phyloP scores from a whole-genome alignment of 2,113 vertebrate genomes.

The Zeus faber region DNA sequence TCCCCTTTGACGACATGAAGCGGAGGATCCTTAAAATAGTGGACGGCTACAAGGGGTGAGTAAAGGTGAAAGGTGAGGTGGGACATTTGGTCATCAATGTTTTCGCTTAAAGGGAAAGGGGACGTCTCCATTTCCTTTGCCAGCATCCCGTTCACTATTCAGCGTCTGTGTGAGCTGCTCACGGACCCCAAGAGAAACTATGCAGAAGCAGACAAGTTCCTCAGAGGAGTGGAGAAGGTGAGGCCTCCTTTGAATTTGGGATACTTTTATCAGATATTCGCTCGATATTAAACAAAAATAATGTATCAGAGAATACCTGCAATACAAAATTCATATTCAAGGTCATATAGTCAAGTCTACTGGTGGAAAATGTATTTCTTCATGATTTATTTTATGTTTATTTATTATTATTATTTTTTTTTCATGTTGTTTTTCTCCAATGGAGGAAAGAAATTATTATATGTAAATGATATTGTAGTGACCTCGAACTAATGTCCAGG shows the following conservation, averaged over 20 bases:
- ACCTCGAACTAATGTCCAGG: no score
- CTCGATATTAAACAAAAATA: no score
- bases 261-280: not conserved
- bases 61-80: constrained; percentile 12
- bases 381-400: not conserved
- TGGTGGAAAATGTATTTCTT: no score
- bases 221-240: constrained; percentile 97
- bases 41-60: constrained; percentile 94
- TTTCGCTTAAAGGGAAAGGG: not conserved
- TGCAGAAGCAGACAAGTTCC: constrained; percentile 94
- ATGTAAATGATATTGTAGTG: no score
- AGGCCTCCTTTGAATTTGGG: not conserved
- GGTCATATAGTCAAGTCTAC: no score
- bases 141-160: constrained; percentile 96
- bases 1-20: constrained; percentile 97
- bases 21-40: constrained; percentile 94
- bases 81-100: not conserved
- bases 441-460: no score
- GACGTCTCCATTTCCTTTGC: constrained; percentile 30
- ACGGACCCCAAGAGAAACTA: constrained; percentile 95
- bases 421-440: no score
- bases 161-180: constrained; percentile 94
- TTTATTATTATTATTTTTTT: no score
- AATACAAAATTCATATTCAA: no score
- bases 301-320: no score